Conservation (phyloP, 2,797 vertebrate species). For the Hapalemur alaotrensis region DNA sequence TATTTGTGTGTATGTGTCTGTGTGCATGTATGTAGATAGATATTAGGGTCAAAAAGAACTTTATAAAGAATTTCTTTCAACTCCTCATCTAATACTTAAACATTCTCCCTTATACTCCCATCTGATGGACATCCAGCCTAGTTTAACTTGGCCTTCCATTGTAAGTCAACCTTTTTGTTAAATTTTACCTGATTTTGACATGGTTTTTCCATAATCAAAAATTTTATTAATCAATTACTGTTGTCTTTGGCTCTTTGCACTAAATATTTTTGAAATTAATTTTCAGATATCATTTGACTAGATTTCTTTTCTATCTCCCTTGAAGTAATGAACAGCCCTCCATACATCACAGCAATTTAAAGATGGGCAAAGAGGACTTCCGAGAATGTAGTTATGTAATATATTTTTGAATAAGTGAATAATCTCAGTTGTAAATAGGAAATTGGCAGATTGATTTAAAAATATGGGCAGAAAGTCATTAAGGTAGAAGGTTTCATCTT, state of each 20-base stretch:
- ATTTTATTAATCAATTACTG: not conserved
- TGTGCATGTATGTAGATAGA: not conserved
- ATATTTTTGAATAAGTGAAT: not conserved
- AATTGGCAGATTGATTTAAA: not conserved
- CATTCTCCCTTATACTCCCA: not conserved
- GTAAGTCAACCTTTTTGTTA: not conserved
- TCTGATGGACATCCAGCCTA: not conserved
- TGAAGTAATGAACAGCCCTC: not conserved
- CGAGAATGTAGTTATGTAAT: not conserved
- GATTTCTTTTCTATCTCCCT: not conserved
- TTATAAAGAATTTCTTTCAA: not conserved
- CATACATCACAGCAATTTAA: not conserved
- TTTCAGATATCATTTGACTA: not conserved
- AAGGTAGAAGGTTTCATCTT: slow-evolving; percentile 15
- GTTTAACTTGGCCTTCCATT: not conserved
- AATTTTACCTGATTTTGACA: not conserved
- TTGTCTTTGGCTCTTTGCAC: not conserved
- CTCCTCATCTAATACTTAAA: not conserved
- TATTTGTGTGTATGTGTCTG: not conserved
- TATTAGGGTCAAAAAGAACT: not conserved
- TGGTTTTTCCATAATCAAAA: not conserved
- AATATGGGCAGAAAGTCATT: not conserved
- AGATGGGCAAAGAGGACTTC: not conserved
- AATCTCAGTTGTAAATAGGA: not conserved
- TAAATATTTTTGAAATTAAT: slow-evolving; percentile 24